Conservation (phyloP, 2,888 invertebrate genomes). For the Sarcophaga rosellei region DNA sequence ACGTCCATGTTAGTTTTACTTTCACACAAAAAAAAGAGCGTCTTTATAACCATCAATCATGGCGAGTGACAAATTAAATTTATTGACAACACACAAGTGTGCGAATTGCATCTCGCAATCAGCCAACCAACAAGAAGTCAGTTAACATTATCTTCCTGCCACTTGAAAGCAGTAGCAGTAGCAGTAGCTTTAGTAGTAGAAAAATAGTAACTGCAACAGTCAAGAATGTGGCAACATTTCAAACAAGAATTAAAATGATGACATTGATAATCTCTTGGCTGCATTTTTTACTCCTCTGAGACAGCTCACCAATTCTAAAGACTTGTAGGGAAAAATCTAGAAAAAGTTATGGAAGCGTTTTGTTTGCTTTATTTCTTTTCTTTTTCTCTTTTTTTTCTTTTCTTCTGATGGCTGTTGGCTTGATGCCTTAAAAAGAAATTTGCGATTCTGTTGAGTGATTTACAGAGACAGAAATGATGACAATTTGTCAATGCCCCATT, state of each 20-base stretch:
- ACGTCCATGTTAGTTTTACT: too few species aligned
- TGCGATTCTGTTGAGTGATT: slow-evolving; percentile 42
- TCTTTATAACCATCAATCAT: slow-evolving; percentile 58
- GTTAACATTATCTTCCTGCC: neutral
- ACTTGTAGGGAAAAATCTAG: slow-evolving; percentile 4
- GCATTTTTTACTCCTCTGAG: slow-evolving; percentile 47
- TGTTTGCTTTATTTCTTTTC: neutral
- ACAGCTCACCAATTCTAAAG: slow-evolving; percentile 24
- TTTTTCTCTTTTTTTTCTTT: too few species aligned
- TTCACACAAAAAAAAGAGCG: neutral
- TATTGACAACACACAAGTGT: slow-evolving; percentile 46
- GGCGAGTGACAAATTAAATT: slow-evolving; percentile 63
- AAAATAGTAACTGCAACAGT: neutral
- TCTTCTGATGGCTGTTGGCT: neutral
- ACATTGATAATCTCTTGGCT: slow-evolving; percentile 56
- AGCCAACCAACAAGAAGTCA: slow-evolving; percentile 7
- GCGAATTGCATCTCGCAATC: slow-evolving; percentile 10
- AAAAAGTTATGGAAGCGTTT: slow-evolving; percentile 22
- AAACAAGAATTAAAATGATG: slow-evolving; percentile 54
- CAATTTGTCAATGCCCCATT: slow-evolving; percentile 59
- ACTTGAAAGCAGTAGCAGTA: neutral
- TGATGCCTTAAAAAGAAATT: slow-evolving; percentile 21
- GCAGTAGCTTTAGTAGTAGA: neutral
- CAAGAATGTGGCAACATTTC: slow-evolving; percentile 40
- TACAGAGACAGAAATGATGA: slow-evolving; percentile 63